These are phyloP conservation scores for Semnornis frantzii DNA, from an alignment of 2,113 vertebrate species.

Conservation along the genomic window DNA sequence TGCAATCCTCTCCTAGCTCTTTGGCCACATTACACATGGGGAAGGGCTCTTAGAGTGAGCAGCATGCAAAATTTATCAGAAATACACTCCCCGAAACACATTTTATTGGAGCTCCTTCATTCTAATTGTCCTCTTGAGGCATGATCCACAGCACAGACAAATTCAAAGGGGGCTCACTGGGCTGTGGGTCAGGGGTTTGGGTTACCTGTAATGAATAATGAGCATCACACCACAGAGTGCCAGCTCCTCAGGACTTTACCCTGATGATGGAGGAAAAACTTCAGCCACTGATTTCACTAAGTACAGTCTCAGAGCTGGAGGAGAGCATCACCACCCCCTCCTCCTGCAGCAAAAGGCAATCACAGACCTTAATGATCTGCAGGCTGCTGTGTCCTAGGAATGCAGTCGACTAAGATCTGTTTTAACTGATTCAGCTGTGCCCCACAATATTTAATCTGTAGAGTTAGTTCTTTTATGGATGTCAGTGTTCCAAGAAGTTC, in stretches of 20 bases:
- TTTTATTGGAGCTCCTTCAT: not conserved
- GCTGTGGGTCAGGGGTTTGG: slow-evolving; percentile 6
- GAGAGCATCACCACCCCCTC: not conserved
- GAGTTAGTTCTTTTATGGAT: not conserved
- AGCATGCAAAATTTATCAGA: not conserved
- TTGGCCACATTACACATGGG: not conserved
- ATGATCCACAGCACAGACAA: not conserved
- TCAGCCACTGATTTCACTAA: not conserved
- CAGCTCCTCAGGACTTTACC: not conserved
- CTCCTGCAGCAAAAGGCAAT: not conserved
- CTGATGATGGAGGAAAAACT: not conserved
- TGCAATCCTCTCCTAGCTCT: not conserved
- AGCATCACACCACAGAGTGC: not conserved
- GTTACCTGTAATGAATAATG: slow-evolving; percentile 41
- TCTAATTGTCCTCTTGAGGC: slow-evolving; percentile 24
- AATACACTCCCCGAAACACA: not conserved
- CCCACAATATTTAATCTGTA: not conserved
- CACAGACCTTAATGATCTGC: not conserved
- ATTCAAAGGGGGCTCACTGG: not conserved
- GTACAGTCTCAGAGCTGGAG: not conserved
- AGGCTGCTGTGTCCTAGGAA: not conserved
- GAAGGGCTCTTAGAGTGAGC: not conserved
- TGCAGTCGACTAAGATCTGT: not conserved
- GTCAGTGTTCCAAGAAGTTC: not conserved
- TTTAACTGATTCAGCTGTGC: not conserved